Evolutionary conservation across 2,888 invertebrate species (phyloP), one percentile per base, ranked within the genome.

Genomic region (Dysmachus trigonus): DNA sequence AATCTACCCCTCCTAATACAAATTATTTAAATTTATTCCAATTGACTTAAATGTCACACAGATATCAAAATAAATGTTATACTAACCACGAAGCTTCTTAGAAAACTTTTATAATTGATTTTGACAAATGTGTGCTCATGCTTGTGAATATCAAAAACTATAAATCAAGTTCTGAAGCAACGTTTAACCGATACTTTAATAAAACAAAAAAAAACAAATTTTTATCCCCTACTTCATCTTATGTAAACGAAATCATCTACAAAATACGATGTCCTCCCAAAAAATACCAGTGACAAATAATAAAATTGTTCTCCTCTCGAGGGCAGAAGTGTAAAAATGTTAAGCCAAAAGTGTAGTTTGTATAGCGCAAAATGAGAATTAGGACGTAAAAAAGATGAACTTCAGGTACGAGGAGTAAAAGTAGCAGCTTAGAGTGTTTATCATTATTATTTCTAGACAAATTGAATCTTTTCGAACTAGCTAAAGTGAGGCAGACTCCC

Each of bases 401-500:
- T 38, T 83, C 22, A 82, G 33, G 31, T 7, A 76, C 18, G 30
- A 6, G n/a, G 27, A 77, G 15, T n/a, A 22, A 79, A 30, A n/a
- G n/a, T 81, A 33, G 47, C 33, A 62, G 47, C 22, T 77, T 77
- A 47, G 47, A n/a, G 33, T 33, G 10, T 62, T 35, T 15, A 47
- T 10, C 8, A 33, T 73, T 73, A 18, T 73, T 6, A 27, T 73
- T 73, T 83, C 27, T 83, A 53, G 53, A 35, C 3, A 38, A 71
- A 35, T 53, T 83, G 35, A 41, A 77, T 41, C 8, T 18, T 62
- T 41, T 72, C 1, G n/a, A n/a, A n/a, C n/a, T 18, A 71, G 41
- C 22, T 22, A 83, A 71, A 83, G 27, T 41, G 27, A 83, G 47
- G 15, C 47, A 83, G 88, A 89, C 90, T 91, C 91, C 90, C 89